A percentile compares a stretch with the other conserved stretches of the same genome.
These are phyloP conservation scores for Micromesistius poutassou DNA, from an alignment of 2,797 vertebrate species.

Conservation along the genomic window DNA sequence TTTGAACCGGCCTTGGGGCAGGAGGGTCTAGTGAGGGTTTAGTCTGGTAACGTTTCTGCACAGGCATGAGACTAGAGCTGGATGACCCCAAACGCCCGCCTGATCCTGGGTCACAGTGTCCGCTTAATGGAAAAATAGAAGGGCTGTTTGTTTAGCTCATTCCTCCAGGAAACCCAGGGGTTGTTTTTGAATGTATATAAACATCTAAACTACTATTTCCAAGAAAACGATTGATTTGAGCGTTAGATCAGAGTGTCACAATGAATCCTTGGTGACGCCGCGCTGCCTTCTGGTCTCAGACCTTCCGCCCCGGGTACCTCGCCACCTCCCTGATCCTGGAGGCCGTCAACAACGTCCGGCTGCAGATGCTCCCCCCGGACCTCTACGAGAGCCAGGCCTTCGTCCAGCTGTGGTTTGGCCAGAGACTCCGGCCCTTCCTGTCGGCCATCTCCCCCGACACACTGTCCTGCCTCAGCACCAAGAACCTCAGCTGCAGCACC, in stretches of 20 bases:
- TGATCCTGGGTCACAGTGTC: neutral
- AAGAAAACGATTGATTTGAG: neutral
- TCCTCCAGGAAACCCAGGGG: no score
- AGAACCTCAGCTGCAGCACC: slow-evolving; percentile 55
- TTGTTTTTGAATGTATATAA: no score
- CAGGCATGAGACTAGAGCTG: no score
- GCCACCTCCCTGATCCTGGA: slow-evolving; percentile 52
- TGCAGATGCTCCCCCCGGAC: slow-evolving; percentile 41
- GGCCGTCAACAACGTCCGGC: slow-evolving; percentile 55
- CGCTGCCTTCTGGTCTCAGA: slow-evolving; percentile 32
- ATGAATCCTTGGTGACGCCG: neutral
- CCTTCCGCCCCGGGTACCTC: slow-evolving; percentile 35
- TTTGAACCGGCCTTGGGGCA: neutral
- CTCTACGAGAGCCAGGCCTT: slow-evolving; percentile 36
- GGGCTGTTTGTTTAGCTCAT: no score
- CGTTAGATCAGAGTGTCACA: neutral
- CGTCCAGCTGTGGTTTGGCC: slow-evolving; percentile 61
- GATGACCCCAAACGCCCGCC: no score
- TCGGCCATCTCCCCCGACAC: slow-evolving; percentile 51
- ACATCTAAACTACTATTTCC: neutral
- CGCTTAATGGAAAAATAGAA: no score
- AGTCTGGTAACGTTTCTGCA: neutral
- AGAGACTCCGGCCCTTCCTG: slow-evolving; percentile 61
- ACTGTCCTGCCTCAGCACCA: slow-evolving; percentile 62
- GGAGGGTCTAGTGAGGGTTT: neutral